Evolutionary conservation across 2,888 invertebrate species (phyloP).

Genomic region (Synanthedon tipuliformis): DNA sequence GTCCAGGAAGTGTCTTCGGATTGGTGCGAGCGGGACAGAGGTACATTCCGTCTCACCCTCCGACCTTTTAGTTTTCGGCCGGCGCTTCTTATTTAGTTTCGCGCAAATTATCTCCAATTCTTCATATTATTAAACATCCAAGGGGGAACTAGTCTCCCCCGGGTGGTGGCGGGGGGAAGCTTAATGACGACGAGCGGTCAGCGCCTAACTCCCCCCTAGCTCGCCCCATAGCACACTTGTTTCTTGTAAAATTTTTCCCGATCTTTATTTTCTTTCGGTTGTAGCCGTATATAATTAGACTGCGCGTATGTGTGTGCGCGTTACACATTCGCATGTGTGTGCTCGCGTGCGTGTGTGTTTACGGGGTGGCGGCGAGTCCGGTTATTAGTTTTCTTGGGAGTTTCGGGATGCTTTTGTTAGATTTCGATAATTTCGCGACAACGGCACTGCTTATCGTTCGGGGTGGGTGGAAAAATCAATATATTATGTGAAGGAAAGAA

Average conservation of each 20-base stretch:
- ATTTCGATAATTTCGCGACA: constrained; percentile 70
- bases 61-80: constrained; percentile 67
- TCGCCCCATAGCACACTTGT: constrained; percentile 46
- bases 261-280: constrained; percentile 63
- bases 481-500: constrained; percentile 3
- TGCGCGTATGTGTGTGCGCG: constrained; percentile 12
- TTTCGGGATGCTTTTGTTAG: constrained; percentile 66
- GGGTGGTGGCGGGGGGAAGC: constrained; percentile 24
- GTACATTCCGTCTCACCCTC: constrained; percentile 13
- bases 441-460: constrained; percentile 14
- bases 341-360: constrained; percentile 11
- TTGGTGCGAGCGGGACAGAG: constrained; percentile 10
- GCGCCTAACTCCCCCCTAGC: constrained; percentile 42
- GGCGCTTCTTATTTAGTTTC: constrained; percentile 70
- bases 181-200: constrained; percentile 67
- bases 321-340: constrained; percentile 16
- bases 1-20: too few relatives aligned
- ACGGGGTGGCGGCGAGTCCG: constrained; percentile 30
- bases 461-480: constrained; percentile 12
- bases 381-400: constrained; percentile 70
- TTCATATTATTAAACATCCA: constrained; percentile 70
- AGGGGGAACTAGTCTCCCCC: constrained; percentile 52
- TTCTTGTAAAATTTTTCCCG: constrained; percentile 70
- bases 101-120: constrained; percentile 72
- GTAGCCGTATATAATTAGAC: constrained; percentile 69